Evolutionary conservation across 2,113 vertebrate species (phyloP), one percentile per base, ranked within the genome.

Genomic region (Gymnogyps californianus): DNA sequence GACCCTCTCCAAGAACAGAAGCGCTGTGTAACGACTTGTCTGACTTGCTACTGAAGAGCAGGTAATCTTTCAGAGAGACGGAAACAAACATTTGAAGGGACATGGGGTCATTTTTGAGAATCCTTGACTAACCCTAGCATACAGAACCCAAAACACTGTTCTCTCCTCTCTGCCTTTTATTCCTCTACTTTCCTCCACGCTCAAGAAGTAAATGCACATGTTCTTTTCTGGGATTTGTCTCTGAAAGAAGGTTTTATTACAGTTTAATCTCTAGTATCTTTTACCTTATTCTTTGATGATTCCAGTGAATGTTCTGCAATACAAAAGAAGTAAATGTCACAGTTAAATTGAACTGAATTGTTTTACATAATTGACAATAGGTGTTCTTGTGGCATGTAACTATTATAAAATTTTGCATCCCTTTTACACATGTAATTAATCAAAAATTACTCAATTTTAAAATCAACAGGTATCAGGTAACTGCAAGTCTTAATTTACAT

Each of bases 281-380:
- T 98, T 98, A 99, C 99, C 99, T 99, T 98, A 97, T 92, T 99
- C 97, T 99, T 99, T 88, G 99, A 99, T 22, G 98, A 98, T 74
- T 97, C 97, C 96, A 99, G 97, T 65, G 99, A 99, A 96, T 98
- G 97, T 96, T 99, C 99, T 99, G 97, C 59, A 98, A 98, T 34
- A 76, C 38, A 89, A 87, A 76, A 79, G 91, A 84, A 85, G 52
- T 2, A 69, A 51, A 78, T 2, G 20, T 59, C 52, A 83, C 13
- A 36, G 10, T 86, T 72, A 51, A 54, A 64, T 1, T 20, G 5
- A 92, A 32, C 3, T 5, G 17, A 36, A 18, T 42, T 58, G 4
- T 67, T 77, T 70, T 31, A 89, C 74, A 54, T 62, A 54, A 76
- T 1, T 61, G 19, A 46, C 9, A 81, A 0, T 4, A 32, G 25